Evolutionary conservation across 1,140 invertebrate genomes (phyloP).

Genomic region (Yoshiicerus persimilis): DNA sequence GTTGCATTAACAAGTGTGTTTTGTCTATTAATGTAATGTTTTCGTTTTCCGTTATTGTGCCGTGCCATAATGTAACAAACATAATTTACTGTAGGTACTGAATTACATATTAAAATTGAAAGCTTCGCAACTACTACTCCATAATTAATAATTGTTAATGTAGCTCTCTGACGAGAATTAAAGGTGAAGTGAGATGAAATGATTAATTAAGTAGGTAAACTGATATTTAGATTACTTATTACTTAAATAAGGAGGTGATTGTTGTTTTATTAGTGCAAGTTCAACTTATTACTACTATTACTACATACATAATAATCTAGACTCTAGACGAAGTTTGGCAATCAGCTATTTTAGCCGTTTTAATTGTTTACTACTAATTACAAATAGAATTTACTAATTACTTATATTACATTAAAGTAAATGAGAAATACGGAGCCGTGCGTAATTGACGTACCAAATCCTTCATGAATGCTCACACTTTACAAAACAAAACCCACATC

Average conservation of each 20-base stretch:
- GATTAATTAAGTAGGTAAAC: not conserved
- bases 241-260: not conserved
- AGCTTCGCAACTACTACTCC: not conserved
- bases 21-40: not conserved
- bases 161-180: not conserved
- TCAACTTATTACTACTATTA: not conserved
- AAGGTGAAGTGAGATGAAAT: not conserved
- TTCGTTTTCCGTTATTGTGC: not conserved
- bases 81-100: not conserved
- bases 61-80: not conserved
- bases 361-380: conserved; percentile 2
- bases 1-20: not conserved
- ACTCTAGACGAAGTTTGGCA: not conserved
- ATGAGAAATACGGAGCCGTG: not conserved
- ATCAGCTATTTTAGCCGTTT: not conserved
- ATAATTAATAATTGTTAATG: not conserved
- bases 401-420: not conserved
- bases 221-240: not conserved
- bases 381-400: not conserved
- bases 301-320: not conserved
- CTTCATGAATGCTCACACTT: not conserved
- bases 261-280: conserved; percentile 3
- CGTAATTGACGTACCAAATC: not conserved
- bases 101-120: not conserved
- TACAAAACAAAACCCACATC: not conserved